phyloP scores from a whole-genome alignment of 64 coral and sea anemone species.

The Montipora sp. region DNA sequence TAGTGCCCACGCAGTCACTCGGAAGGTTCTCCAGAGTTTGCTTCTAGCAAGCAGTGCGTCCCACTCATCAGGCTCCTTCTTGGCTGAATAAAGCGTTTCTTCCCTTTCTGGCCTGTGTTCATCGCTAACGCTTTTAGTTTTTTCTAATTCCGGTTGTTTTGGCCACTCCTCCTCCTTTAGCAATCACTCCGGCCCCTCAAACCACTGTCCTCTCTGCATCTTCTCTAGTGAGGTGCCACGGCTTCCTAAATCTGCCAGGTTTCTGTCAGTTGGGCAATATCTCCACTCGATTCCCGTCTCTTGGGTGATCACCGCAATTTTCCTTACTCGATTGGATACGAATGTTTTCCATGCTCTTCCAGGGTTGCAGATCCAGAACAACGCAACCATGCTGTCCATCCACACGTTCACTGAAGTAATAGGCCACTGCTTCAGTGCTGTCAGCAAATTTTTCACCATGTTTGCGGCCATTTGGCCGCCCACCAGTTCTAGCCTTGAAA shows the following conservation, averaged over 20 bases:
- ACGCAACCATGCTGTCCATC: no score
- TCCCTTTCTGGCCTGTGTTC: conserved; percentile 27
- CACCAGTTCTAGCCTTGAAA: conserved; percentile 52
- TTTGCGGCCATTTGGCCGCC: conserved; percentile 56
- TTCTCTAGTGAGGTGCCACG: conserved; percentile 47
- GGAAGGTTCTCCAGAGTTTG: no score
- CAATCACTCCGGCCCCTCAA: conserved; percentile 49
- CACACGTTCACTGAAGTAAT: conserved; percentile 34
- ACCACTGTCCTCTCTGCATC: conserved; percentile 50
- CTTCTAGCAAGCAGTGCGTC: no score
- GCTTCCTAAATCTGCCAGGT: conserved; percentile 69
- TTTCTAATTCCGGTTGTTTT: conserved; percentile 33
- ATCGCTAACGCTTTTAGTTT: not conserved
- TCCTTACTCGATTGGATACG: no score
- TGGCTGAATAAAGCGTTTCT: not conserved
- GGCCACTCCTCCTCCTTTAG: conserved; percentile 41
- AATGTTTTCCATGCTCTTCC: no score
- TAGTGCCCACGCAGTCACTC: no score
- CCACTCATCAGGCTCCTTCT: no score
- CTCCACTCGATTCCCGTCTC: conserved; percentile 54
- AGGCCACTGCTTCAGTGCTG: conserved; percentile 37
- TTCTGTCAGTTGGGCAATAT: conserved; percentile 57
- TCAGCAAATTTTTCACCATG: conserved; percentile 37
- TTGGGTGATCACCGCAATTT: no score
- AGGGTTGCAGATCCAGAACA: no score